These are phyloP conservation scores for Bagarius yarrelli DNA, from an alignment of 2,113 vertebrate species.

Conservation along the genomic window DNA sequence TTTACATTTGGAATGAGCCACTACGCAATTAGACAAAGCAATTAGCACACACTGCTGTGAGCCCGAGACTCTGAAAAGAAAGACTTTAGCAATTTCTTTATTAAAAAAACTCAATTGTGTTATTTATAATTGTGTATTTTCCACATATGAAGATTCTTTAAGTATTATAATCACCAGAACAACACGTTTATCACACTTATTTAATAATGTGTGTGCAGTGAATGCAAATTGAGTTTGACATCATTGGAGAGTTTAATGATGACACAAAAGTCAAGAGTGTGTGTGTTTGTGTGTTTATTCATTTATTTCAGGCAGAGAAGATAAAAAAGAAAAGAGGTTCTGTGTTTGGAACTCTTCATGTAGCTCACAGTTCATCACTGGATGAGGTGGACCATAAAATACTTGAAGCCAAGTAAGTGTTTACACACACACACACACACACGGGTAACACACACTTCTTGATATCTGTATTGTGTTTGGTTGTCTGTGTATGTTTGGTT, in stretches of 20 bases:
- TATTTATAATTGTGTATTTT: constrained; percentile 5
- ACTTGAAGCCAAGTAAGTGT: constrained; percentile 94
- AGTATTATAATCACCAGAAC: background rate
- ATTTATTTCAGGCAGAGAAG: constrained; percentile 86
- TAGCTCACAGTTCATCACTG: constrained; percentile 95
- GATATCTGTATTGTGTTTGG: background rate
- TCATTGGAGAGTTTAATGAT: background rate
- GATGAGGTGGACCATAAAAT: constrained; percentile 99
- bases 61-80: background rate
- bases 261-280: background rate
- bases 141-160: background rate
- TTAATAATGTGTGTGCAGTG: background rate
- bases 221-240: background rate
- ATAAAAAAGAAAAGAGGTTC: constrained; percentile 97
- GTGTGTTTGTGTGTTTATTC: background rate
- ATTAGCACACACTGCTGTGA: constrained; percentile 42
- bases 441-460: background rate
- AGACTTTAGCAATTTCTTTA: background rate
- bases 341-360: constrained; percentile 94
- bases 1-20: constrained; percentile 49
- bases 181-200: background rate
- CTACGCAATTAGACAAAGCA: constrained; percentile 49
- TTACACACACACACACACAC: constrained; percentile 20
- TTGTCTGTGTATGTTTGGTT: background rate
- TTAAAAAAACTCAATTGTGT: background rate